Evolutionary conservation across 1,140 invertebrate species (phyloP).

Genomic region (Drosophila willistoni): DNA sequence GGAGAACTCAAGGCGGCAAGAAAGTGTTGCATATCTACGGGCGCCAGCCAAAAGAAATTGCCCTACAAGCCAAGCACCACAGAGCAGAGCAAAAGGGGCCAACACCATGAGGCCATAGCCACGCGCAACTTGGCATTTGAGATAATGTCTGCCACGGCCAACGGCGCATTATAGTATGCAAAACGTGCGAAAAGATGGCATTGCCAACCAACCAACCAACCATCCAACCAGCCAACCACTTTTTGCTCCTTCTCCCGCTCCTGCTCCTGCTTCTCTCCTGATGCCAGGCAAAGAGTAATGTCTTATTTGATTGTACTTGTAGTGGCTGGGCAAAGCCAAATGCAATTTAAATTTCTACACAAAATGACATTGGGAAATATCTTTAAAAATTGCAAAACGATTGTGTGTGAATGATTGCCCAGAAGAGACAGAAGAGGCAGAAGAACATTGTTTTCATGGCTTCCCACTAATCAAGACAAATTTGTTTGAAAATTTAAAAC

Average conservation of each 20-base stretch:
- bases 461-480: no score
- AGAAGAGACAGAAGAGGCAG: no score
- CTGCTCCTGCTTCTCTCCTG: not conserved
- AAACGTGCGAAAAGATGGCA: slow-evolving; percentile 25
- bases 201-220: not conserved
- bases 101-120: slow-evolving; percentile 19
- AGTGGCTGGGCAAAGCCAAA: slow-evolving; percentile 41
- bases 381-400: slow-evolving; percentile 33
- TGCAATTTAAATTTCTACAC: slow-evolving; percentile 70
- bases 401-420: slow-evolving; percentile 8
- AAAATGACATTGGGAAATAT: slow-evolving; percentile 33
- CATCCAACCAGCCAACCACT: not conserved
- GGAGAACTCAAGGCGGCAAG: slow-evolving; percentile 16
- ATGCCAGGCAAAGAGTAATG: slow-evolving; percentile 48
- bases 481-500: no score
- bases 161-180: slow-evolving; percentile 22
- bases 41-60: slow-evolving; percentile 67
- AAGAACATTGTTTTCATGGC: no score
- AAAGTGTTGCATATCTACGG: slow-evolving; percentile 68
- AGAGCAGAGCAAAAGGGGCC: slow-evolving; percentile 8
- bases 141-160: slow-evolving; percentile 67
- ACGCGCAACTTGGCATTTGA: slow-evolving; percentile 52
- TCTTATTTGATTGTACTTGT: slow-evolving; percentile 67
- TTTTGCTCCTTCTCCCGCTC: not conserved
- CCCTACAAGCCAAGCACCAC: slow-evolving; percentile 29